Evolutionary conservation across 2,113 vertebrate genomes (phyloP).

Genomic region (Oreochromis tanganicae): DNA sequence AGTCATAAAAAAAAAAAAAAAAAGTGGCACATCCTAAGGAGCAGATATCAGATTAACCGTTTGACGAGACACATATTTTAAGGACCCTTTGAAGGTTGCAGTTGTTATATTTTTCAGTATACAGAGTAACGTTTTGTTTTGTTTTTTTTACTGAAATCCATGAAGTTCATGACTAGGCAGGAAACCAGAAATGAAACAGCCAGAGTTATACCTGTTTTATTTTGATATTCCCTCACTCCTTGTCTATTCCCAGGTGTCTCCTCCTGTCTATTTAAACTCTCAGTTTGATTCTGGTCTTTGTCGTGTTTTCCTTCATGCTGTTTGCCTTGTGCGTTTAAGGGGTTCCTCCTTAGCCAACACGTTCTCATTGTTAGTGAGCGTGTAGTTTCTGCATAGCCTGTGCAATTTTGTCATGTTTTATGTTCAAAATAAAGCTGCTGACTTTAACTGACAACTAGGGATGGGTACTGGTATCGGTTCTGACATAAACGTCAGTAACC

Average conservation of each 20-base stretch:
- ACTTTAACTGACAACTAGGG: accelerated
- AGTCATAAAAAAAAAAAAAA: too few relatives aligned
- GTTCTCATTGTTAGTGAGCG: background rate
- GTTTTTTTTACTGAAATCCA: background rate
- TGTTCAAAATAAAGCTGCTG: accelerated
- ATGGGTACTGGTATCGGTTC: too few relatives aligned
- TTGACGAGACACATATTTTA: too few relatives aligned
- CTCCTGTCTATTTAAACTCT: background rate
- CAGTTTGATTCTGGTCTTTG: background rate
- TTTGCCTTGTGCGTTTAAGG: background rate
- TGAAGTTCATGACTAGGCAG: background rate
- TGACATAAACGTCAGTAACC: too few relatives aligned
- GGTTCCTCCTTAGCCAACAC: accelerated
- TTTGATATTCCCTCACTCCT: background rate
- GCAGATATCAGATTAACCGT: too few relatives aligned
- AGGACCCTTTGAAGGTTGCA: too few relatives aligned
- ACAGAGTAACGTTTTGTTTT: background rate
- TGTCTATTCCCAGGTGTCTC: background rate
- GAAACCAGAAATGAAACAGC: background rate
- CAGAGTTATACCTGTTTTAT: background rate
- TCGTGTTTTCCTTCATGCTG: accelerated
- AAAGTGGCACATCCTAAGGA: too few relatives aligned
- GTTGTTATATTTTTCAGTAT: too few relatives aligned
- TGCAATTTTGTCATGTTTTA: background rate
- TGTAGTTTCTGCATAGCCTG: accelerated